Evolutionary conservation across 37 sponge, comb jelly and placozoan genomes (phyloP).

Genomic region (Halisarca cf. caerulea): DNA sequence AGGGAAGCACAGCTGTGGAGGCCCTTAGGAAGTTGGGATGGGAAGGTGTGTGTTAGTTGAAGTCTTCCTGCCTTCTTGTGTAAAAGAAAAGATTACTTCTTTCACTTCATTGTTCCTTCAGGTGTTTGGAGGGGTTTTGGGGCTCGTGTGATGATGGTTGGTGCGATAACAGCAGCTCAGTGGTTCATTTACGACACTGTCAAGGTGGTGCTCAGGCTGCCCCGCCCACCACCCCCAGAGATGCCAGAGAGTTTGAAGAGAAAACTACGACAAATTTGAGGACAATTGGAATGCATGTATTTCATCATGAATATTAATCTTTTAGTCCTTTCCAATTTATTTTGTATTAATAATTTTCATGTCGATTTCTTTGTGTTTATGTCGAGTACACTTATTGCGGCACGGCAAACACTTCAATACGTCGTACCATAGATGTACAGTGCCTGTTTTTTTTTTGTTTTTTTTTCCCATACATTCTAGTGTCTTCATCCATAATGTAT

Average conservation of each 20-base stretch:
- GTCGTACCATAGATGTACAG: no score
- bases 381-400: no score
- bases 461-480: no score
- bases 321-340: no score
- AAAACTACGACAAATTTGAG: constrained; percentile 76
- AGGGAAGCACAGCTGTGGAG: constrained; percentile 81
- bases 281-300: no score
- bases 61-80: no score
- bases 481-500: no score
- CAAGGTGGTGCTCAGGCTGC: constrained; percentile 94
- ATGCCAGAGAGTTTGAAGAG: constrained; percentile 97
- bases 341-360: no score
- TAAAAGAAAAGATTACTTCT: background rate
- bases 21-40: constrained; percentile 85
- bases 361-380: no score
- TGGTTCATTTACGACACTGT: constrained; percentile 99
- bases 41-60: constrained; percentile 55
- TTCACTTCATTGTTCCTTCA: background rate
- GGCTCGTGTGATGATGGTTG: constrained; percentile 96
- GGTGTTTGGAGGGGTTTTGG: constrained; percentile 97
- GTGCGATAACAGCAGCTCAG: constrained; percentile 95
- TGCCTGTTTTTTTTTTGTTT: no score
- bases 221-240: constrained; percentile 98
- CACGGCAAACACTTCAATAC: no score
- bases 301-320: no score